Percentiles rank a stretch among this genome's conserved stretches.
These are phyloP conservation scores for Pseudotriccus pelzelni DNA, from an alignment of 2,797 vertebrate species.

Conservation along the genomic window DNA sequence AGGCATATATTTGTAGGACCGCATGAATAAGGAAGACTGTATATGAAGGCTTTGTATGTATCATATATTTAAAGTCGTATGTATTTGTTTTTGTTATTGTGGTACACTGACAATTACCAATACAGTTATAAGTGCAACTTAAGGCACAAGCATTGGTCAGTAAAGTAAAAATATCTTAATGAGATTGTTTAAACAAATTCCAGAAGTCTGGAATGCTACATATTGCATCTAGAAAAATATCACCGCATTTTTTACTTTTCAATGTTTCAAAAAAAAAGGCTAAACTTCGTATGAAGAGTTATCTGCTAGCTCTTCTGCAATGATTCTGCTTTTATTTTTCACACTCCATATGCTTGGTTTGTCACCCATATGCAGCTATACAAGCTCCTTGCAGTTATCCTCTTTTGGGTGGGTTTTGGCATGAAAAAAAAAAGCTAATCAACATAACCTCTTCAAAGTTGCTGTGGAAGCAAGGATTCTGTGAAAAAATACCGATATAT, in stretches of 20 bases:
- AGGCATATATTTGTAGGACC: not conserved
- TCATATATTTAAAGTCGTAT: not conserved
- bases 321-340: constrained; percentile 31
- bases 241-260: not conserved
- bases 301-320: not conserved
- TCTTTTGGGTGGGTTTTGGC: not conserved
- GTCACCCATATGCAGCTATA: not conserved
- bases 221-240: not conserved
- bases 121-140: not conserved
- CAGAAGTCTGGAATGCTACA: not conserved
- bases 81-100: not conserved
- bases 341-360: constrained; percentile 38
- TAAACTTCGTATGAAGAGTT: not conserved
- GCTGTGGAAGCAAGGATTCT: not conserved
- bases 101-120: not conserved
- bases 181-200: not conserved
- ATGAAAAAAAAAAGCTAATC: constrained; percentile 11
- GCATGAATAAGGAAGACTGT: not conserved
- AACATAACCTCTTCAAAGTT: constrained; percentile 10
- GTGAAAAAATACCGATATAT: not conserved
- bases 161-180: not conserved
- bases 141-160: not conserved
- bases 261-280: not conserved
- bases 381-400: not conserved
- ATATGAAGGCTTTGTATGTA: not conserved